Base-by-base conservation (phyloP, 1,140 invertebrate genomes). In the Drosophila setifemur region DNA sequence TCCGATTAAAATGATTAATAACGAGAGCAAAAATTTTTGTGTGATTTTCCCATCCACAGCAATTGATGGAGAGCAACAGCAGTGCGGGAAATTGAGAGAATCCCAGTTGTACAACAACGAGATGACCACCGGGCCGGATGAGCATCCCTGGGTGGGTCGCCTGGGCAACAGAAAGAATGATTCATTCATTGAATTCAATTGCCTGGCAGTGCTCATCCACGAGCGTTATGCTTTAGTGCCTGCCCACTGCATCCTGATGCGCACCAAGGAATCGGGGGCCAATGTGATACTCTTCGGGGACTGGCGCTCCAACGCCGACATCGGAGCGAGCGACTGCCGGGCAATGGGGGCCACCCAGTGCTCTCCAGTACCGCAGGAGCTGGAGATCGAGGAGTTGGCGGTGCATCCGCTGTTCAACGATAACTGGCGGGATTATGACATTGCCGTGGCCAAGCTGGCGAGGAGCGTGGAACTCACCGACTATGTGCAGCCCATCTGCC, bases 71-170 rank as follows among this genome's bases (percentile, higher is more conserved):
- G 7, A 21, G 11, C 40, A 64, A 8, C 9, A 47, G 1, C n/a
- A n/a, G n/a, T 67, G 66, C 7, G 66, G 66, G 4, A 47, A 40
- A 11, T 29, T 68, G 8, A 18, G 42, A 2, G 40, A 68, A 18
- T 9, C 4, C 6, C 66, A 55, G 2, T 23, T 69, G 2, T 45
- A 68, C 25, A 40, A 54, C 8, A 8, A 14, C 4, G 7, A 21
- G 11, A n/a, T 18, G 12, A n/a, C 39, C 8, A 45, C 50, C 1
- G 26, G 8, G 3, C 19, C 35, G 5, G 6, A 69, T 12, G 66
- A 69, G 28, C 45, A 54, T 12, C 49, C 66, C 9, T 69, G 66
- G 66, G 18, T 69, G 3, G 66, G 66, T 4, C 48, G 63, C 5
- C 21, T 68, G 6, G 19, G 48, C 28, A 54, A 47, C 25, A 28